Base-by-base conservation (phyloP, 2,113 vertebrate genomes). In the Microcebus lehilahytsara region DNA sequence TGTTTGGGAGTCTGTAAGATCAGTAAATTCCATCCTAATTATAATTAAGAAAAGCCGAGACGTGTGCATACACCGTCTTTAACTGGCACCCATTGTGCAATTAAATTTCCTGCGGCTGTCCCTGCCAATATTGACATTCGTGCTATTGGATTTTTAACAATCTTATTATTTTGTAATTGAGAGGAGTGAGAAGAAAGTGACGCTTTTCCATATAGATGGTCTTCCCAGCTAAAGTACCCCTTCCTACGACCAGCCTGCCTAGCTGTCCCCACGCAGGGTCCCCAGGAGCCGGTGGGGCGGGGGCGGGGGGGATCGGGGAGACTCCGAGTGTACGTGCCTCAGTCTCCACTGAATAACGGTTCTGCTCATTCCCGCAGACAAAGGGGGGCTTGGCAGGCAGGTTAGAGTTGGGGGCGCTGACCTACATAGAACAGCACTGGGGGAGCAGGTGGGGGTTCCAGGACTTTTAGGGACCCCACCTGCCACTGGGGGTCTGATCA, bases 1-100 rank as follows among this genome's bases (percentile, higher is more conserved):
- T 98, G 97, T 85, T 98, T 98, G 98, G 97, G 98, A 98, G 97
- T 98, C 98, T 97, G 97, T 94, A 96, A 97, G 98, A 98, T 96
- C 98, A 98, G 99, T 98, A 97, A 97, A 98, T 98, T 97, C 98
- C 93, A 96, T 96, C 98, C 98, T 98, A 98, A 98, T 99, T 98
- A 98, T 98, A 98, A 98, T 96, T 85, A 98, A 98, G 98, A 88
- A 97, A 97, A 98, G 97, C 98, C 37, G 22, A 60, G 96, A 97
- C 93, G 97, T 97, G 93, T 56, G 34, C 80, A 71, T 51, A 84
- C 72, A 84, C 72, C 81, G 53, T 87, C 85, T 95, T 97, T 95
- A 96, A 92, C 97, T 96, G 97, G 97, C 96, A 95, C 66, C 51
- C 27, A 13, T 72, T 30, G 13, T 0, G 84, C 98, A 93, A 84